phyloP scores from a whole-genome alignment of 2,797 vertebrate genomes.

The Sebastes ruberrimus region DNA sequence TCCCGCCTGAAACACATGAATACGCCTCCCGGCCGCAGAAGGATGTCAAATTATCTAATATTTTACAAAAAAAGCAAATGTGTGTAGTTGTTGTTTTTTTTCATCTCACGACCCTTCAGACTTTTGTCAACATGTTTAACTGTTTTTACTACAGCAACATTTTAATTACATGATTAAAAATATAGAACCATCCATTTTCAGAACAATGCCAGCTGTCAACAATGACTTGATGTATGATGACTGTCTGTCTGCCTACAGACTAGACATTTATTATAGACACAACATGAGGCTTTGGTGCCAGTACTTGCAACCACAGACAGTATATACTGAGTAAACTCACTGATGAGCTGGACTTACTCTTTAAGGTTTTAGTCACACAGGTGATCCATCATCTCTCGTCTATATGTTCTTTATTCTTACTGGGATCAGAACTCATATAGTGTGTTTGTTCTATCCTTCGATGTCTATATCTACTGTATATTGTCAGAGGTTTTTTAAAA shows the following conservation, averaged over 20 bases:
- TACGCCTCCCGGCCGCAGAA: no score
- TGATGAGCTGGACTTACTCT: background rate
- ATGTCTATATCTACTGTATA: background rate
- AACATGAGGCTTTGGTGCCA: conserved; percentile 14
- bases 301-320: conserved; percentile 3
- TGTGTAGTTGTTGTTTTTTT: background rate
- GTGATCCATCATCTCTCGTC: background rate
- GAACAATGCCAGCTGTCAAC: conserved; percentile 60
- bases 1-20: no score
- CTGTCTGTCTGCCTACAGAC: conserved; percentile 18
- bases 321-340: background rate
- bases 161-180: conserved; percentile 49
- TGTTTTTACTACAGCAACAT: conserved; percentile 14
- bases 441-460: background rate
- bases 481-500: background rate
- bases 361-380: background rate
- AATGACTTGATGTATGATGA: conserved; percentile 20
- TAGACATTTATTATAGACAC: conserved; percentile 39
- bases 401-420: background rate
- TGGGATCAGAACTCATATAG: background rate
- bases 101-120: background rate
- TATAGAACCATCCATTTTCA: conserved; percentile 26
- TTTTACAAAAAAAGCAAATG: background rate
- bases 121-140: conserved; percentile 7
- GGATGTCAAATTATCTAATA: background rate